Percentiles rank a stretch among this genome's conserved stretches.
phyloP scores from a whole-genome alignment of 2,888 invertebrate genomes.

The Apamea sordens region DNA sequence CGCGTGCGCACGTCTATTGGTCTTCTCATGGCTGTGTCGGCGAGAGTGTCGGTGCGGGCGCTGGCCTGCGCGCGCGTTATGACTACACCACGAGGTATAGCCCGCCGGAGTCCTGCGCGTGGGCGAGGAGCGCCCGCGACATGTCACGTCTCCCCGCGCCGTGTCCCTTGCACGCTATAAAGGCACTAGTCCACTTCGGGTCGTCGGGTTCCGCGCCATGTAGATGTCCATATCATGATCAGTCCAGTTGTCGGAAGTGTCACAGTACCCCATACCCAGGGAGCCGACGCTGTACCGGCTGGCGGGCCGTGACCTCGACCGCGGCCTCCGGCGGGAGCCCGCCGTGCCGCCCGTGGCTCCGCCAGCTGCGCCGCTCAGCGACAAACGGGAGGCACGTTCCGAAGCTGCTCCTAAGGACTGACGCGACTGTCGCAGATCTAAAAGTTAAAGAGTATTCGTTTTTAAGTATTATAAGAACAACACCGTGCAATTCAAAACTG shows the following conservation, averaged over 20 bases:
- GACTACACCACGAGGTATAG: slow-evolving; percentile 78
- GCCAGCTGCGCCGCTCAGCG: slow-evolving; percentile 92
- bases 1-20: slow-evolving; percentile 59
- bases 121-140: slow-evolving; percentile 74
- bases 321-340: slow-evolving; percentile 93
- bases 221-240: slow-evolving; percentile 99
- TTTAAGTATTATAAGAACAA: slow-evolving; percentile 8
- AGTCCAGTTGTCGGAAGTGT: slow-evolving; percentile 97
- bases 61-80: slow-evolving; percentile 68
- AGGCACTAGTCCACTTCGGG: slow-evolving; percentile 95
- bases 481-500: neutral
- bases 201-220: slow-evolving; percentile 97
- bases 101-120: slow-evolving; percentile 69
- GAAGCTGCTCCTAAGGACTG: slow-evolving; percentile 96
- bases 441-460: slow-evolving; percentile 64
- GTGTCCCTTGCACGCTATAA: slow-evolving; percentile 90
- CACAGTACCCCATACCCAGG: slow-evolving; percentile 96
- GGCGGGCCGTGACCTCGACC: slow-evolving; percentile 95
- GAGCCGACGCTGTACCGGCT: slow-evolving; percentile 95
- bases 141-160: slow-evolving; percentile 73
- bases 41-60: slow-evolving; percentile 69
- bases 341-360: slow-evolving; percentile 91
- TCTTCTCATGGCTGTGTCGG: slow-evolving; percentile 61
- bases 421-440: slow-evolving; percentile 96
- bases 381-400: slow-evolving; percentile 94